Evolutionary conservation across 2,888 invertebrate genomes (phyloP).

Genomic region (Platycheirus albimanus): DNA sequence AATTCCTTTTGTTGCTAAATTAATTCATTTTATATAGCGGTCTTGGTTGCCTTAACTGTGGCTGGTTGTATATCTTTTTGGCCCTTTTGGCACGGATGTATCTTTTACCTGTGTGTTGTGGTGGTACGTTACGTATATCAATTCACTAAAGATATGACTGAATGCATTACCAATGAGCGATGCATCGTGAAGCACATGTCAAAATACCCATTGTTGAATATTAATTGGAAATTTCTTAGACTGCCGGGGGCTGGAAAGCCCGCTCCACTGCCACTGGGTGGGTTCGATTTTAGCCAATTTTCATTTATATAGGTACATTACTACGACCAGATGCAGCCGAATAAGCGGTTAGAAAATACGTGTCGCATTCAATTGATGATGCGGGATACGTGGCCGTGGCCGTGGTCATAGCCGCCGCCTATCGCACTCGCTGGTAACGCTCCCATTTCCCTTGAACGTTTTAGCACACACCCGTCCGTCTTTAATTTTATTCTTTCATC

Average conservation of each 20-base stretch:
- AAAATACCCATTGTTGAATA: conserved; percentile 70
- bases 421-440: conserved; percentile 49
- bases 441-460: conserved; percentile 72
- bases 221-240: conserved; percentile 57
- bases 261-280: conserved; percentile 40
- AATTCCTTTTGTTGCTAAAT: background rate
- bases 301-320: too few relatives aligned
- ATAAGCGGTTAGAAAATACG: conserved; percentile 50
- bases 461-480: conserved; percentile 38
- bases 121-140: conserved; percentile 3
- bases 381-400: conserved; percentile 23
- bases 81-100: conserved; percentile 50
- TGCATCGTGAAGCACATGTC: conserved; percentile 72
- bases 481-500: background rate
- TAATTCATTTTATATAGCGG: background rate
- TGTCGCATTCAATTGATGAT: conserved; percentile 44
- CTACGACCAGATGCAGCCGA: conserved; percentile 50
- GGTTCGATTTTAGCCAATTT: conserved; percentile 63
- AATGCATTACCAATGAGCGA: conserved; percentile 69
- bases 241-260: conserved; percentile 46
- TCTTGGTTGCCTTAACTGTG: too few relatives aligned
- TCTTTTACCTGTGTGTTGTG: background rate
- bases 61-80: background rate
- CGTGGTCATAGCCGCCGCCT: conserved; percentile 20
- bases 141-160: conserved; percentile 15